A percentile compares a stretch with the other conserved stretches of the same genome.
phyloP scores from a whole-genome alignment of 1,140 invertebrate genomes.

The Drosophila pseudoobscura region DNA sequence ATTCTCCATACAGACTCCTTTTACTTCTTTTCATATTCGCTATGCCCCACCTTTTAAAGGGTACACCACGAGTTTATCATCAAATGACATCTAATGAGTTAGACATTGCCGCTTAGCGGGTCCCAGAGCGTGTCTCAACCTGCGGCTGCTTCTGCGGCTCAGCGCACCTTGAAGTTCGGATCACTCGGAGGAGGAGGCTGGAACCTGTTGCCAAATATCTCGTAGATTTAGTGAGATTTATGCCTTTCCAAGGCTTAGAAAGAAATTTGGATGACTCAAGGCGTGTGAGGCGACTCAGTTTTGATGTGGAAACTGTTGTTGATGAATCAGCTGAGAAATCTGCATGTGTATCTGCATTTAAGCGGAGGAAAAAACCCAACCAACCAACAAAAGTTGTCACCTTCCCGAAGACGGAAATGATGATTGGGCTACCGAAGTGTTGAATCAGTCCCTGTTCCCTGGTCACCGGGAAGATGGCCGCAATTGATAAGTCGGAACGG shows the following conservation, averaged over 20 bases:
- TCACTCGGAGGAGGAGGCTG: constrained; percentile 24
- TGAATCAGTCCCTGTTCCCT: constrained; percentile 53
- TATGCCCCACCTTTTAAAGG: constrained; percentile 3
- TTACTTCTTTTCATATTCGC: too few relatives aligned
- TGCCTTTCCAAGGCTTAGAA: constrained; percentile 41
- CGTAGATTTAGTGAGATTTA: constrained; percentile 48
- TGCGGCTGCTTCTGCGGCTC: constrained; percentile 12
- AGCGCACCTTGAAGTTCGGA: constrained; percentile 53
- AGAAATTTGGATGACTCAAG: constrained; percentile 41
- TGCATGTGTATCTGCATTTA: constrained; percentile 37
- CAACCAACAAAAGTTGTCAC: constrained; percentile 9
- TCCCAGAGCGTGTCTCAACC: constrained; percentile 12
- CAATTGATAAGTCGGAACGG: constrained; percentile 38
- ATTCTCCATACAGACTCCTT: too few relatives aligned
- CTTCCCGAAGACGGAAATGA: constrained; percentile 49
- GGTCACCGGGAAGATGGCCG: constrained; percentile 28
- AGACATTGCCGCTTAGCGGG: constrained; percentile 53
- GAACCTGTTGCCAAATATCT: constrained; percentile 74
- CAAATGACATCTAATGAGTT: constrained; percentile 79
- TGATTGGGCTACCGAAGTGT: constrained; percentile 60
- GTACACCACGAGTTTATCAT: constrained; percentile 59
- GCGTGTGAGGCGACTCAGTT: constrained; percentile 28
- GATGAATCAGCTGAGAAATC: constrained; percentile 60
- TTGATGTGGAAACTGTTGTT: constrained; percentile 25
- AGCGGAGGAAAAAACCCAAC: constrained; percentile 21